Percentiles rank a stretch among this genome's conserved stretches.
Evolutionary conservation across 2,797 vertebrate species (phyloP).

Genomic region (Pelochelys cantorii): DNA sequence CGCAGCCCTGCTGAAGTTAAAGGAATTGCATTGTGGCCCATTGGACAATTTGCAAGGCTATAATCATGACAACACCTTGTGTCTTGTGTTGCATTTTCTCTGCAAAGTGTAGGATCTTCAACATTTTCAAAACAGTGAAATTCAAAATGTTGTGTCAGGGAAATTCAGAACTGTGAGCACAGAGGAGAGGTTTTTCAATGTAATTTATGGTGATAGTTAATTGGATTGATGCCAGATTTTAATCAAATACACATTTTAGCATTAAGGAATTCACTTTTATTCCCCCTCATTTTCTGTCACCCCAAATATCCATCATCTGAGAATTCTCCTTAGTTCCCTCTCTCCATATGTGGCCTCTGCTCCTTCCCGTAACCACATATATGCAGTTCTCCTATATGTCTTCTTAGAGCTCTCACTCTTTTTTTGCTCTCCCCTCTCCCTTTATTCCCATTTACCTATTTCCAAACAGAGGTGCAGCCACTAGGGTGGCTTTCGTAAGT

Average conservation of each 20-base stretch:
- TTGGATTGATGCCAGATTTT: not conserved
- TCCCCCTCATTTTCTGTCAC: not conserved
- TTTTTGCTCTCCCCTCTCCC: not conserved
- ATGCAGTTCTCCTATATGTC: not conserved
- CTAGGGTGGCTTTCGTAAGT: not conserved
- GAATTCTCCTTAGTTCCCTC: not conserved
- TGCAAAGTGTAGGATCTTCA: not conserved
- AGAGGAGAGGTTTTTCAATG: not conserved
- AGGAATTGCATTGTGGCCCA: not conserved
- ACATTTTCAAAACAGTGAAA: not conserved
- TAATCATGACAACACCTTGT: accelerated
- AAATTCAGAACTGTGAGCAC: not conserved
- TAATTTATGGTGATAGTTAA: not conserved
- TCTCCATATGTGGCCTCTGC: not conserved
- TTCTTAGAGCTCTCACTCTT: not conserved
- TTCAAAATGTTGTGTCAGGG: accelerated
- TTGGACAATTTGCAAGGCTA: accelerated
- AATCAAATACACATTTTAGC: not conserved
- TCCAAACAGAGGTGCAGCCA: not conserved
- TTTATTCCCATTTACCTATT: not conserved
- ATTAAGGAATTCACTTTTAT: not conserved
- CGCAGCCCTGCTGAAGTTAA: accelerated
- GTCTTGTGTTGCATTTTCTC: accelerated
- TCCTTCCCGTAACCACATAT: not conserved
- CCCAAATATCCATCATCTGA: accelerated